phyloP scores from a whole-genome alignment of 1,140 invertebrate genomes.

The Drosophila nebulosa region DNA sequence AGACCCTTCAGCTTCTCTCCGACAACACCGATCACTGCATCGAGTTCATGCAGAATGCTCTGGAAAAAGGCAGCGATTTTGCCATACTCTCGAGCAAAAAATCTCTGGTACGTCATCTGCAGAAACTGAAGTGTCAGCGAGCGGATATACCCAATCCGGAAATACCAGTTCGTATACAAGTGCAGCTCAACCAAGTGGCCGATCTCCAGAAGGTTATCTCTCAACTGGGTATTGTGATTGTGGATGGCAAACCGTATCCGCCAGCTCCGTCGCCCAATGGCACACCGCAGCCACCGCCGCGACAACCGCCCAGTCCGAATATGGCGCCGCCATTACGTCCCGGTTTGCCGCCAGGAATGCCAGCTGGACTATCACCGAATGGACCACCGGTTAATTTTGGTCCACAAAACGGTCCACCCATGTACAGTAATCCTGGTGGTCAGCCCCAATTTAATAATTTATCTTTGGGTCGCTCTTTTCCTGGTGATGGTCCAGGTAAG shows the following conservation, averaged over 20 bases:
- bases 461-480: constrained; percentile 74
- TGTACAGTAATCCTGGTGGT: constrained; percentile 68
- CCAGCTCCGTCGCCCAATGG: constrained; percentile 65
- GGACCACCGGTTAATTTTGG: constrained; percentile 64
- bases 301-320: constrained; percentile 81
- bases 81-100: constrained; percentile 92
- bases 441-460: constrained; percentile 78
- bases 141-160: constrained; percentile 92
- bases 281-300: constrained; percentile 72
- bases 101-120: constrained; percentile 87
- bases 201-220: constrained; percentile 89
- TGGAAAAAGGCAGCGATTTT: constrained; percentile 90
- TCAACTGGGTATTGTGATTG: constrained; percentile 88
- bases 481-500: constrained; percentile 76
- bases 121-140: constrained; percentile 89
- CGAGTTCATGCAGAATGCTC: constrained; percentile 89
- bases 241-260: constrained; percentile 85
- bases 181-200: constrained; percentile 88
- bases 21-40: constrained; percentile 93
- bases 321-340: constrained; percentile 80
- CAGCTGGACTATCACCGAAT: constrained; percentile 64
- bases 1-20: constrained; percentile 89
- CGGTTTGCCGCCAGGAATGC: constrained; percentile 73
- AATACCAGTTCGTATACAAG: constrained; percentile 89
- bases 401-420: constrained; percentile 71